phyloP scores from a whole-genome alignment of 2,113 vertebrate species.

The Cisticola juncidis region DNA sequence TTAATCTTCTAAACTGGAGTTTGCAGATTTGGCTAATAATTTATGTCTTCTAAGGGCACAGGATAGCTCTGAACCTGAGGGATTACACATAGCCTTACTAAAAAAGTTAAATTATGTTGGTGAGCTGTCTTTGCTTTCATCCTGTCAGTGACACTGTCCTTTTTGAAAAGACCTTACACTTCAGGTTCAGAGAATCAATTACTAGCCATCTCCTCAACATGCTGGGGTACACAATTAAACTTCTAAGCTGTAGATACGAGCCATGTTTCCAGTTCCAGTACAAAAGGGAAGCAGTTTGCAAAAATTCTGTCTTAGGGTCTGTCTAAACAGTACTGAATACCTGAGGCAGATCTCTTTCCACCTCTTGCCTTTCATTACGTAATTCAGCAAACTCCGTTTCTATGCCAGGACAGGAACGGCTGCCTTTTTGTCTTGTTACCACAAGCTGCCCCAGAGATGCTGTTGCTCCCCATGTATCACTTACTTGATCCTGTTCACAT shows the following conservation, averaged over 20 bases:
- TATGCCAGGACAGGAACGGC: background rate
- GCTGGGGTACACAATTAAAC: background rate
- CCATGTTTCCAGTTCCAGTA: background rate
- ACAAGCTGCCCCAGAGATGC: background rate
- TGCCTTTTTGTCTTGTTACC: background rate
- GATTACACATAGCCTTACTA: background rate
- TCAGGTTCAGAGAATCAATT: background rate
- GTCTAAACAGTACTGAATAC: background rate
- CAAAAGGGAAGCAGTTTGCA: background rate
- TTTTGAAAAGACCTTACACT: background rate
- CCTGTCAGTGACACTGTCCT: background rate
- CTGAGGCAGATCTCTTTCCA: background rate
- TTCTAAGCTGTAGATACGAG: background rate
- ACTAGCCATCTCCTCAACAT: background rate
- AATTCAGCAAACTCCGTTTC: background rate
- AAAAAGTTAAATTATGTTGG: background rate
- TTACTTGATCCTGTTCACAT: background rate
- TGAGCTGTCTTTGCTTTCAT: background rate
- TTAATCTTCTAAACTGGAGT: constrained; percentile 20
- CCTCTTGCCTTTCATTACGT: background rate
- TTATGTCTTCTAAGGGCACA: background rate
- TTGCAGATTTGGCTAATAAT: background rate
- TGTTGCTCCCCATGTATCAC: background rate
- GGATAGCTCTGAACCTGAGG: background rate
- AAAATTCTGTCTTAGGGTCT: background rate